Conservation (phyloP, 2,797 vertebrate genomes). For the Kryptolebias ocellatus region DNA sequence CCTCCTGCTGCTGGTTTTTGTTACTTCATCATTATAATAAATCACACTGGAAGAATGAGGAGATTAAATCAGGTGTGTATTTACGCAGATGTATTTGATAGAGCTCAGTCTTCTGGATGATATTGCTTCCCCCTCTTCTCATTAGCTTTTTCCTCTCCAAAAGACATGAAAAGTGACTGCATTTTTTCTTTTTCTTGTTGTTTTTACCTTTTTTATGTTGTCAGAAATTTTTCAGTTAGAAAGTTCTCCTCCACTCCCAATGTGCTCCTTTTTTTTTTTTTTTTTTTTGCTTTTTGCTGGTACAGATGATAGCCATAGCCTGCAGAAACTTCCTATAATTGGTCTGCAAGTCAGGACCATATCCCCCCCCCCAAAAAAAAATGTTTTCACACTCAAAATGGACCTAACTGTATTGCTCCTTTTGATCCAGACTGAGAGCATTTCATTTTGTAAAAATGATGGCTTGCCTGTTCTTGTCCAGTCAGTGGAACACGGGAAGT, state of each 20-base stretch:
- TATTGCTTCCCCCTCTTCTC: not conserved
- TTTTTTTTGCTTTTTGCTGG: not conserved
- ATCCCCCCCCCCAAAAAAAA: not conserved
- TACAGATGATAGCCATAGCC: conserved; percentile 22
- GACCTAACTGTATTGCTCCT: not conserved
- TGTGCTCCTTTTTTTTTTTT: conserved; percentile 13
- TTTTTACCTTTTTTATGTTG: not conserved
- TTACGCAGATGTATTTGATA: conserved; percentile 13
- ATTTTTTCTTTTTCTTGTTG: not conserved
- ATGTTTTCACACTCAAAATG: conserved; percentile 1
- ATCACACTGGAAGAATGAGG: conserved; percentile 11
- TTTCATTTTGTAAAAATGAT: not conserved
- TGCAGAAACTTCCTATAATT: conserved; percentile 19
- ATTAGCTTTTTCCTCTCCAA: not conserved
- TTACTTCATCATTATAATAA: conserved; percentile 1
- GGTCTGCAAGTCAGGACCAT: conserved; percentile 3
- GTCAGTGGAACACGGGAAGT: not conserved
- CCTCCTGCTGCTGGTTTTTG: not conserved
- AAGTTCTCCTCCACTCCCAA: not conserved
- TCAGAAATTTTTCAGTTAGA: conserved; percentile 7
- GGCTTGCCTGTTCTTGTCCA: not conserved
- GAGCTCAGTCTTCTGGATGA: not conserved
- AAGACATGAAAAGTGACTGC: conserved; percentile 3
- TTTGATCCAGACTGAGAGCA: conserved; percentile 9
- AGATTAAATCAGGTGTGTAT: conserved; percentile 16